Conservation (phyloP, 1,140 invertebrate genomes). For the Lordiphosa mommai region DNA sequence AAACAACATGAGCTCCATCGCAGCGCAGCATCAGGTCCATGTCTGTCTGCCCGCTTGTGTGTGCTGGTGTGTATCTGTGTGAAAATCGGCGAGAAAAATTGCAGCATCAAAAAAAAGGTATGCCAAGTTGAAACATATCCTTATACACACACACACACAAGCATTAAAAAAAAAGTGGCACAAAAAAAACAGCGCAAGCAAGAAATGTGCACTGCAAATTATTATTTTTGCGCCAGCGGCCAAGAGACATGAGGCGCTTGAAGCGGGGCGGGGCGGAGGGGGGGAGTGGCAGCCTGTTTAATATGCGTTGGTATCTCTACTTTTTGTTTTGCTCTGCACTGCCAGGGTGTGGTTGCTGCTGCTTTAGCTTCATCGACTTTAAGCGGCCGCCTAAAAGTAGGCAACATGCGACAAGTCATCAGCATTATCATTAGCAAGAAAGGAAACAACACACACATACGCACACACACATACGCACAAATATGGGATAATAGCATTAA, state of each 20-base stretch:
- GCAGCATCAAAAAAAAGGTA: slow-evolving; percentile 52
- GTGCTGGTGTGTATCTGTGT: slow-evolving; percentile 31
- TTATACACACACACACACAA: slow-evolving; percentile 38
- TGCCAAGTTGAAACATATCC: slow-evolving; percentile 48
- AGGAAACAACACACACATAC: no score
- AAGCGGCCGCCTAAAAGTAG: slow-evolving; percentile 44
- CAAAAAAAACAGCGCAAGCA: slow-evolving; percentile 48
- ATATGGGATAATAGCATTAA: slow-evolving; percentile 49
- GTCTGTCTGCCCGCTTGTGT: slow-evolving; percentile 23
- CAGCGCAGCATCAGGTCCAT: slow-evolving; percentile 28
- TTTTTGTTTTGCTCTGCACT: slow-evolving; percentile 12
- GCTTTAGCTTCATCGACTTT: slow-evolving; percentile 22
- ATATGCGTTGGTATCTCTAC: slow-evolving; percentile 31
- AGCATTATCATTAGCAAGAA: slow-evolving; percentile 3
- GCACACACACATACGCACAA: no score
- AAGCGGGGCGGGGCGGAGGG: slow-evolving; percentile 1
- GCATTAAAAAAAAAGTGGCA: slow-evolving; percentile 44
- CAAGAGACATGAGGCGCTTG: background rate
- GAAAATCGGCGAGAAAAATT: slow-evolving; percentile 61
- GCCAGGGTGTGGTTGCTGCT: slow-evolving; percentile 23
- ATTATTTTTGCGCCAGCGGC: slow-evolving; percentile 65
- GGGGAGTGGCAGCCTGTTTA: slow-evolving; percentile 28
- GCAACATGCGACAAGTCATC: slow-evolving; percentile 37
- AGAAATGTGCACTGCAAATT: slow-evolving; percentile 67
- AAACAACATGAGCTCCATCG: slow-evolving; percentile 63